A percentile compares a stretch with the other conserved stretches of the same genome.
Evolutionary conservation across 2,888 invertebrate species (phyloP).

Genomic region (Schizotus pectinicornis): DNA sequence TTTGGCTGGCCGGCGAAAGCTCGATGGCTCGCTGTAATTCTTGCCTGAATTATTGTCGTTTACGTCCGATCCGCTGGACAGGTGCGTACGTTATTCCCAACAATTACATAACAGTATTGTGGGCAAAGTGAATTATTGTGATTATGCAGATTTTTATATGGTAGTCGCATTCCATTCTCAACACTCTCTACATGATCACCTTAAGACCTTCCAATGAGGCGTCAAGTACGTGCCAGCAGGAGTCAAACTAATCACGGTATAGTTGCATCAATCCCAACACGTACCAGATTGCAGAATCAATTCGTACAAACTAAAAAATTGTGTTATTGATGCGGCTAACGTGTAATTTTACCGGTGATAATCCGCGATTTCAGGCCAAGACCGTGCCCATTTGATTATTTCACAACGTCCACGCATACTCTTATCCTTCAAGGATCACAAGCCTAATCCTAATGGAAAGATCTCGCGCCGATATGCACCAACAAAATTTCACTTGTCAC

Average conservation of each 20-base stretch:
- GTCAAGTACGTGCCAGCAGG: constrained; percentile 35
- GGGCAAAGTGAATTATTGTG: constrained; percentile 32
- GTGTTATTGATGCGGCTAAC: constrained; percentile 4
- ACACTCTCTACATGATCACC: constrained; percentile 35
- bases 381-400: constrained; percentile 5
- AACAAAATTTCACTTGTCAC: too few species aligned
- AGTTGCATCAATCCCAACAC: constrained; percentile 24
- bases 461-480: too few species aligned
- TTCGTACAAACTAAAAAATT: constrained; percentile 4
- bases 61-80: constrained; percentile 7
- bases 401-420: neutral
- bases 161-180: constrained; percentile 31
- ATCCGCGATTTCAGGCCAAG: neutral
- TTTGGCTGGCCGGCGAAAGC: neutral
- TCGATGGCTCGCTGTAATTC: neutral
- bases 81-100: constrained; percentile 17
- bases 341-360: constrained; percentile 6
- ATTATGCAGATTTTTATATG: constrained; percentile 28
- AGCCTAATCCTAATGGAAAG: too few species aligned
- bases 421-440: too few species aligned
- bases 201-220: constrained; percentile 37
- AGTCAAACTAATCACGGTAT: constrained; percentile 28
- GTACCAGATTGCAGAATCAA: constrained; percentile 22
- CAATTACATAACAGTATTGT: constrained; percentile 28
- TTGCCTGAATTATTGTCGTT: neutral